Evolutionary conservation across 2,888 invertebrate genomes (phyloP), one percentile per base, ranked within the genome.

Genomic region (Macaria liturata): DNA sequence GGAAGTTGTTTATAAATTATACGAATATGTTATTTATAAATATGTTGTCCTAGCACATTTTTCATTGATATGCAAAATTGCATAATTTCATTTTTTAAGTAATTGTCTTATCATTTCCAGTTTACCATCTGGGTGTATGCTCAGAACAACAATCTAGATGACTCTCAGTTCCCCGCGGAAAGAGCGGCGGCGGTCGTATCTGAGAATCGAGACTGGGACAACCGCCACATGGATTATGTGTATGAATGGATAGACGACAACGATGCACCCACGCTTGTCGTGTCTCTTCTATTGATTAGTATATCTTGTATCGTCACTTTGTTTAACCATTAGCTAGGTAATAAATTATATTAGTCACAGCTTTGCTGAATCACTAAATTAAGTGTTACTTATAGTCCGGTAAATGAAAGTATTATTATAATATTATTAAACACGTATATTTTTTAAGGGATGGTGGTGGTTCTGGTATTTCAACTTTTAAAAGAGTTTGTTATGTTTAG

Each of bases 231-330:
- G 8, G 71, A 83, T 0, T 48, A 65, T 0, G 81, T 86, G 0
- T 91, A 91, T 61, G 81, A 86, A 9, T 91, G 91, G 91, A 88
- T 91, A 4, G 80, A 86, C 4, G 84, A 85, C 34, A 91, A 90
- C 34, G 79, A 86, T 59, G 89, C 87, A 0, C 74, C 82, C 0
- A 81, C 82, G 0, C 34, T 84, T 2, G 71, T 79, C 3, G 66
- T 82, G 2, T 91, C 91, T 0, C 55, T 84, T 1, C 8, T 80
- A 0, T 69, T 88, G 34, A 59, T 91, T 0, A 66, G 70, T 32
- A 57, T 81, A n/a, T 81, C 86, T 0, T 46, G 80, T 8, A 47
- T 83, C 3, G 54, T 87, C 1, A 70, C 82, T 20, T 46, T 87
- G 8, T 77, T 86, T 30, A 84, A 84, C 69, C 66, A 77, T 58